Evolutionary conservation across 2,113 vertebrate genomes (phyloP).

Genomic region (Oenanthe melanoleuca): DNA sequence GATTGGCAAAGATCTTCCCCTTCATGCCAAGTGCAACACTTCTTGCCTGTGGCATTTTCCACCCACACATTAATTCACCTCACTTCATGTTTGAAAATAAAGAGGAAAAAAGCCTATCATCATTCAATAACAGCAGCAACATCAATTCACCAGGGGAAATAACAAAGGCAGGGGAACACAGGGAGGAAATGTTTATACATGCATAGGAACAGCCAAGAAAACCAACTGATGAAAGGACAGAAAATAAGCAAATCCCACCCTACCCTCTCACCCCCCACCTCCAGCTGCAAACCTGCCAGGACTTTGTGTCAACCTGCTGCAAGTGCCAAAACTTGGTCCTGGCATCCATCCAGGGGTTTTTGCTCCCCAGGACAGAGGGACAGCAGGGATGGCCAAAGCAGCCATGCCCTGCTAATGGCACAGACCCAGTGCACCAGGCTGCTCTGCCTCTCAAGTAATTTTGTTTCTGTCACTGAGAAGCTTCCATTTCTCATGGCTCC

Average conservation of each 20-base stretch:
- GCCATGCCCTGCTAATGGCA: neutral
- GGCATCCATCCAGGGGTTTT: neutral
- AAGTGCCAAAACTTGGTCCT: neutral
- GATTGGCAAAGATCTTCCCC: neutral
- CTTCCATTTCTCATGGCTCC: neutral
- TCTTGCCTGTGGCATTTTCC: neutral
- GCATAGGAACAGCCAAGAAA: slow-evolving; percentile 23
- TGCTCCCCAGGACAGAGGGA: neutral
- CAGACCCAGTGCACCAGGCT: accelerated
- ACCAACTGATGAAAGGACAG: neutral
- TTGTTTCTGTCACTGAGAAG: neutral
- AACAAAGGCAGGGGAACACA: slow-evolving; percentile 27
- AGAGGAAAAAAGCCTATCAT: neutral
- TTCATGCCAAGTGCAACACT: neutral
- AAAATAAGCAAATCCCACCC: slow-evolving; percentile 18
- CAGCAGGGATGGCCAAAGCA: neutral
- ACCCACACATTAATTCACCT: neutral
- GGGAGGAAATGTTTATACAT: slow-evolving; percentile 25
- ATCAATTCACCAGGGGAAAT: slow-evolving; percentile 13
- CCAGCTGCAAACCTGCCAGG: slow-evolving; percentile 10
- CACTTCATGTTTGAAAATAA: neutral
- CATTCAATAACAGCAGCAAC: neutral
- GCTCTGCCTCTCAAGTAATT: neutral
- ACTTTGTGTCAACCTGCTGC: neutral
- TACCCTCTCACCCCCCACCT: neutral